These are phyloP conservation scores for Brachionus calyciflorus DNA, from an alignment of 1,140 invertebrate genomes.

Conservation along the genomic window DNA sequence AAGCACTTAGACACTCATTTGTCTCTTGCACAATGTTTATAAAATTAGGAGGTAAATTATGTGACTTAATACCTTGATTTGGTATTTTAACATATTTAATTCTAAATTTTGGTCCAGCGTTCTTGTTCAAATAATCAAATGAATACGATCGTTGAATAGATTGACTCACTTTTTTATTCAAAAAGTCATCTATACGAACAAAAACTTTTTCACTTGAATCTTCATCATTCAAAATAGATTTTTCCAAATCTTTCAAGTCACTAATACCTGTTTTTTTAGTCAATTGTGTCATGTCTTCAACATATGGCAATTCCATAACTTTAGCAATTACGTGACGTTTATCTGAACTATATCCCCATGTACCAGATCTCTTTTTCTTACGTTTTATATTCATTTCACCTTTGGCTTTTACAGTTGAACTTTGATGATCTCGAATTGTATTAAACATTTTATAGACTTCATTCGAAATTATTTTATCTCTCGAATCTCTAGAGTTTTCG, in stretches of 20 bases:
- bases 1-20: not conserved
- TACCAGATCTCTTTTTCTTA: not conserved
- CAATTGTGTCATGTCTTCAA: conserved; percentile 16
- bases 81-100: conserved; percentile 44
- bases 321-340: conserved; percentile 39
- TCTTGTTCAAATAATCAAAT: conserved; percentile 27
- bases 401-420: conserved; percentile 2
- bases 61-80: not conserved
- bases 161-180: conserved; percentile 27
- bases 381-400: conserved; percentile 20
- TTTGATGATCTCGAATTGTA: conserved; percentile 39
- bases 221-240: not conserved
- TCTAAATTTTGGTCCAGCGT: conserved; percentile 5
- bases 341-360: conserved; percentile 29
- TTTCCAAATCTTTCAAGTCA: conserved; percentile 41
- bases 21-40: not conserved
- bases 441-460: conserved; percentile 45
- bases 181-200: conserved; percentile 46
- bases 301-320: conserved; percentile 41
- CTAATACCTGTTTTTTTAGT: conserved; percentile 8
- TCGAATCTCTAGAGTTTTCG: not conserved
- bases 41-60: not conserved
- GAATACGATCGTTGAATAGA: conserved; percentile 40
- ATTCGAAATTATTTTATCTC: conserved; percentile 18
- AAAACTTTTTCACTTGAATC: conserved; percentile 22